phyloP scores from a whole-genome alignment of 2,888 invertebrate species.

The Lutraria lutraria region DNA sequence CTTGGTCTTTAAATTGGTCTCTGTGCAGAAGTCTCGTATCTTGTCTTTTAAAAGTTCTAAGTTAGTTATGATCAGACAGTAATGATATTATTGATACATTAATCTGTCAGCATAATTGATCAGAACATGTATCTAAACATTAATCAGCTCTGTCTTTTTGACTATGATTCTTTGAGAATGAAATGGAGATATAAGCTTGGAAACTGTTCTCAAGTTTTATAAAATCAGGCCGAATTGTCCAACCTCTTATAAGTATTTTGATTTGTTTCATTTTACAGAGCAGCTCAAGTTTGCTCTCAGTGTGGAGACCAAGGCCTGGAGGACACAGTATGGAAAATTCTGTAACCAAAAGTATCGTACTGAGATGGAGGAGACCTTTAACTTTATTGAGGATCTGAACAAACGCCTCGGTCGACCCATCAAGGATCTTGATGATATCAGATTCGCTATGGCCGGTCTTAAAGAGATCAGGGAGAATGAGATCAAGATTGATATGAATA shows the following conservation, averaged over 20 bases:
- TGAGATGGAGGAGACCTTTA: conserved; percentile 89
- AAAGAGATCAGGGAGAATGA: conserved; percentile 97
- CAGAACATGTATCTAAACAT: too few species aligned
- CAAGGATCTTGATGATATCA: conserved; percentile 96
- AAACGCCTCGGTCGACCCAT: conserved; percentile 95
- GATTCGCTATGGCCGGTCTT: conserved; percentile 96
- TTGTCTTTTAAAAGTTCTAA: too few species aligned
- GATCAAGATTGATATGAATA: conserved; percentile 97
- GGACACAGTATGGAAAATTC: conserved; percentile 85
- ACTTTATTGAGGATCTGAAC: conserved; percentile 93
- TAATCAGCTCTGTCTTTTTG: too few species aligned
- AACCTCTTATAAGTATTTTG: neutral
- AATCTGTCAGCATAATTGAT: too few species aligned
- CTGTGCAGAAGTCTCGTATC: too few species aligned
- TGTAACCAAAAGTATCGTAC: conserved; percentile 86
- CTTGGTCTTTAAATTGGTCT: too few species aligned
- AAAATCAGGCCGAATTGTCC: too few species aligned
- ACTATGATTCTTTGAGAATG: too few species aligned
- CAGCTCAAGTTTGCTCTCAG: conserved; percentile 93
- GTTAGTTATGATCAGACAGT: too few species aligned
- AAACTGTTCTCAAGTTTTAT: too few species aligned
- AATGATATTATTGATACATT: too few species aligned
- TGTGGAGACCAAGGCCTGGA: conserved; percentile 89
- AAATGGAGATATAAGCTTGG: too few species aligned
- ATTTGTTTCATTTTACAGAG: conserved; percentile 84